Evolutionary conservation across 2,113 vertebrate species (phyloP).

Genomic region (Leptobrachium leishanense): DNA sequence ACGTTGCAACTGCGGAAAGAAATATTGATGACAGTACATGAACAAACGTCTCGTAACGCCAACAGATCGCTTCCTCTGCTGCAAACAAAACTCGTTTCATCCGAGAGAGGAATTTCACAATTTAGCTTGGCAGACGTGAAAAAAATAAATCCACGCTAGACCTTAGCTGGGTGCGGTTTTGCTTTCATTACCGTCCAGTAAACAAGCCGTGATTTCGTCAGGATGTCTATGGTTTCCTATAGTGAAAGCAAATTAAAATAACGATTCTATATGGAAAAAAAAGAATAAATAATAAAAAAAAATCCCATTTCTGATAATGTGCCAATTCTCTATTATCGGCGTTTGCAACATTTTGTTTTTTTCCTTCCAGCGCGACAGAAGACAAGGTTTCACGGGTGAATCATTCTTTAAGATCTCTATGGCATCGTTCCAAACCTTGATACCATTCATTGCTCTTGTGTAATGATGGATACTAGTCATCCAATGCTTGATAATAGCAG

Average conservation of each 20-base stretch:
- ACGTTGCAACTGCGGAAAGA: no score
- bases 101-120: slow-evolving; percentile 4
- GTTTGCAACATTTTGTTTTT: background rate
- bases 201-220: slow-evolving; percentile 30
- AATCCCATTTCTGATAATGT: background rate
- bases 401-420: background rate
- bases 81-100: slow-evolving; percentile 21
- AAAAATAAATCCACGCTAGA: slow-evolving; percentile 2
- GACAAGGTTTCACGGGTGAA: background rate
- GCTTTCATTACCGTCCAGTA: slow-evolving; percentile 11
- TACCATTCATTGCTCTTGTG: background rate
- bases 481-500: no score
- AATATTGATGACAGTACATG: no score
- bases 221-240: slow-evolving; percentile 12
- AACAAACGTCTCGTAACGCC: background rate
- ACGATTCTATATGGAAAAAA: background rate
- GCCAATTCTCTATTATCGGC: slow-evolving; percentile 1
- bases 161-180: slow-evolving; percentile 27
- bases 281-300: background rate
- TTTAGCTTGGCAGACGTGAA: slow-evolving; percentile 15
- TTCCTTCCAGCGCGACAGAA: background rate
- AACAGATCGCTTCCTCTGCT: slow-evolving; percentile 30
- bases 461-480: no score
- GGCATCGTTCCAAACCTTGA: background rate
- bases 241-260: slow-evolving; percentile 19